These are phyloP conservation scores for Meteorus colon DNA, from an alignment of 2,888 invertebrate species.

Conservation along the genomic window DNA sequence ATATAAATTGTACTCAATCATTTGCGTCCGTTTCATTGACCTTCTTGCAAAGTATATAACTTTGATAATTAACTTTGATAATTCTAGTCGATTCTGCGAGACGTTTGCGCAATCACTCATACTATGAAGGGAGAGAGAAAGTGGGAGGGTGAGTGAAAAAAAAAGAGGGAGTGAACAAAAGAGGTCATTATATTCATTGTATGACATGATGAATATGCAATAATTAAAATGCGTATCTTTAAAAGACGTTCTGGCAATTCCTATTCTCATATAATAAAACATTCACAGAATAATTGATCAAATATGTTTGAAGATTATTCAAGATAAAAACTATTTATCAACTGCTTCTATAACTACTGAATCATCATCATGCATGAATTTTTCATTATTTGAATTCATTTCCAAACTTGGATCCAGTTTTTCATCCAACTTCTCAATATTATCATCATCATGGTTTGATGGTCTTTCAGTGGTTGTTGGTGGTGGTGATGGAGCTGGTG, in stretches of 20 bases:
- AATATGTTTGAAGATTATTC: neutral
- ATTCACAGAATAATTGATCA: neutral
- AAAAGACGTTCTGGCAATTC: neutral
- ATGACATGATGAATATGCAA: neutral
- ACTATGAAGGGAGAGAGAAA: neutral
- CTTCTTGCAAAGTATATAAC: neutral
- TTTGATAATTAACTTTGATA: constrained; percentile 19
- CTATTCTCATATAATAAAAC: neutral
- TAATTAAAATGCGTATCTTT: neutral
- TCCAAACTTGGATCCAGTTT: constrained; percentile 55
- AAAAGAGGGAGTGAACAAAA: neutral
- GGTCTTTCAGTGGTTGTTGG: constrained; percentile 41
- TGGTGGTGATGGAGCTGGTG: neutral
- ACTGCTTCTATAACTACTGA: constrained; percentile 57
- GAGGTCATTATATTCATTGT: neutral
- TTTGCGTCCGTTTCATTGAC: constrained; percentile 7
- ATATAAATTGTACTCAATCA: neutral
- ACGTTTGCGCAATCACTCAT: neutral
- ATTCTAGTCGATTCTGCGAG: neutral
- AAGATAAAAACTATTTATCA: constrained; percentile 27
- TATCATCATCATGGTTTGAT: constrained; percentile 50
- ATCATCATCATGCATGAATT: constrained; percentile 52
- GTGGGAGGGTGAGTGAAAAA: no score
- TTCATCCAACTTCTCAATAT: constrained; percentile 61
- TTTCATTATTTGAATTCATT: constrained; percentile 36